phyloP scores from a whole-genome alignment of 1,140 invertebrate genomes.

The Macrostomum lignano region DNA sequence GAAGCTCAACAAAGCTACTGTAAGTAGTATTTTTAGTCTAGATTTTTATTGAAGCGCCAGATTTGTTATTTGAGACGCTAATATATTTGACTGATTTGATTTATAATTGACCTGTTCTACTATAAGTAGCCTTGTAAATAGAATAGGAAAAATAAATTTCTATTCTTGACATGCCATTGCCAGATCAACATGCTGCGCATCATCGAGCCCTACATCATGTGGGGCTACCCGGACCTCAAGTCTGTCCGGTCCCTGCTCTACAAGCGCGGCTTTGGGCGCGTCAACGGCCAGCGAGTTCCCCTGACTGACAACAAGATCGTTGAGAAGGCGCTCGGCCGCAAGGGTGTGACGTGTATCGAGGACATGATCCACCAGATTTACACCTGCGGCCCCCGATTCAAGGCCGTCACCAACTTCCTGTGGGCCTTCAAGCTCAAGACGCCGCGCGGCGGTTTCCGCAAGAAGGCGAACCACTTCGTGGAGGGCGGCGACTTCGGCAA shows the following conservation, averaged over 20 bases:
- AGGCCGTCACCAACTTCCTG: conserved; percentile 82
- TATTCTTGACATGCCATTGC: too few species aligned
- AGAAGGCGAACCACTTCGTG: conserved; percentile 94
- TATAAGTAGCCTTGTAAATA: too few species aligned
- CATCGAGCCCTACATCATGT: conserved; percentile 69
- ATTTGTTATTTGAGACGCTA: too few species aligned
- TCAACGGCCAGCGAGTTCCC: conserved; percentile 54
- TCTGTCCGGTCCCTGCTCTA: conserved; percentile 77
- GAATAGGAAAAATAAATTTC: too few species aligned
- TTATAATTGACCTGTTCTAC: too few species aligned
- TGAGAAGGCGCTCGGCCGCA: conserved; percentile 50
- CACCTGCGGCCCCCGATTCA: conserved; percentile 66
- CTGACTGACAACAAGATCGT: conserved; percentile 75
- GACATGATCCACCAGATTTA: conserved; percentile 91
- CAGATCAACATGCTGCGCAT: conserved; percentile 87
- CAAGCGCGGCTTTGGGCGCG: conserved; percentile 82
- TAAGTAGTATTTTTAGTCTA: too few species aligned
- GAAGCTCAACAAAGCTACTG: conserved; percentile 41
- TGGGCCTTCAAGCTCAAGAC: conserved; percentile 99
- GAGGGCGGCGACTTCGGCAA: conserved; percentile 97
- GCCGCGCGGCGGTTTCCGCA: conserved; percentile 87
- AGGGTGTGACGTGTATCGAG: conserved; percentile 72
- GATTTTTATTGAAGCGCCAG: too few species aligned
- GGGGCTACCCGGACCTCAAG: conserved; percentile 90
- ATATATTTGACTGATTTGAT: too few species aligned